Conservation (phyloP, 2,797 vertebrate genomes). For the Peromyscus nudipes region DNA sequence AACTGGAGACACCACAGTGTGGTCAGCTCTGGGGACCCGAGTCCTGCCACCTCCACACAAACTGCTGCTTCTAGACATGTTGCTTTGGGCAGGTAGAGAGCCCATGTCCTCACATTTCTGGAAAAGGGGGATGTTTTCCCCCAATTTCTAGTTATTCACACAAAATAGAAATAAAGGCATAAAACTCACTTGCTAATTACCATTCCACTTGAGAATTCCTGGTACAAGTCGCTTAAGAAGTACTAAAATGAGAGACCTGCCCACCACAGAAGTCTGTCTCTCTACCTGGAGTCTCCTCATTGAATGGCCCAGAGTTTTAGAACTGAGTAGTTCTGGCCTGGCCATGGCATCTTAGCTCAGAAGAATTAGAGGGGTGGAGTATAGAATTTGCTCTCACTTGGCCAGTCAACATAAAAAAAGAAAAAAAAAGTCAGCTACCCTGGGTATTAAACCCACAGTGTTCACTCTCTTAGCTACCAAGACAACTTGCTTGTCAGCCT, state of each 20-base stretch:
- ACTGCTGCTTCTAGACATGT: background rate
- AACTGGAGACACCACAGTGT: background rate
- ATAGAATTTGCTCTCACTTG: background rate
- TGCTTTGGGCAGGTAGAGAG: background rate
- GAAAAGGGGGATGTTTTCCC: background rate
- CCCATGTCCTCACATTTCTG: background rate
- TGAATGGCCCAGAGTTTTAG: background rate
- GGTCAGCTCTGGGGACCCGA: background rate
- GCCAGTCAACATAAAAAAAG: background rate
- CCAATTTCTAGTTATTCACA: slow-evolving; percentile 18
- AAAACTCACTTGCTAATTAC: slow-evolving; percentile 33
- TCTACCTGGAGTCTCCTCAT: slow-evolving; percentile 18
- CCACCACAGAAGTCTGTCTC: background rate
- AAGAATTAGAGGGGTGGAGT: background rate
- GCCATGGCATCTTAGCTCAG: background rate
- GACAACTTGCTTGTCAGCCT: background rate
- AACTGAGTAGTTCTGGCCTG: background rate
- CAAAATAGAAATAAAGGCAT: slow-evolving; percentile 36
- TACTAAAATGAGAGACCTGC: background rate
- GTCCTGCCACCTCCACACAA: background rate
- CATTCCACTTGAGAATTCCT: background rate
- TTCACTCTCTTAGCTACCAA: background rate
- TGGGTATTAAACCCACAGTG: background rate
- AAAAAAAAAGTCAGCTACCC: background rate
- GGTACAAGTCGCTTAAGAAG: slow-evolving; percentile 63